These are phyloP conservation scores for Noctua janthe DNA, from an alignment of 2,888 invertebrate species.

Conservation along the genomic window DNA sequence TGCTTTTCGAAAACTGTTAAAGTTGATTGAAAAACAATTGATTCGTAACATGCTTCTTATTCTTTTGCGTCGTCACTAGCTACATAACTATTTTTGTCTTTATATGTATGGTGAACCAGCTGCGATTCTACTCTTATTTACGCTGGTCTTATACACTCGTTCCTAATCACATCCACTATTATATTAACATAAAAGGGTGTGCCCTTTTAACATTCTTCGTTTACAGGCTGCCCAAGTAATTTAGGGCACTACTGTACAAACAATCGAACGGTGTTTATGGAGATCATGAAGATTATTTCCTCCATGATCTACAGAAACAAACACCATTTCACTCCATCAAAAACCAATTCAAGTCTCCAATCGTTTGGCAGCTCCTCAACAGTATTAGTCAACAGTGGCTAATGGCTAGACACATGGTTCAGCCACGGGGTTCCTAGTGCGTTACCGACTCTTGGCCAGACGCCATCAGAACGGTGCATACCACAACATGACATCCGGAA, in stretches of 20 bases:
- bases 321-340: constrained; percentile 10
- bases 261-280: background rate
- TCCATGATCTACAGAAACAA: background rate
- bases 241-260: background rate
- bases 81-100: background rate
- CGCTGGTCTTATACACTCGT: background rate
- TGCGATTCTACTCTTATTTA: background rate
- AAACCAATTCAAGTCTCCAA: constrained; percentile 24
- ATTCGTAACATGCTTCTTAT: background rate
- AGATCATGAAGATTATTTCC: background rate
- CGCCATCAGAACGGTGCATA: constrained; percentile 57
- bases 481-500: constrained; percentile 62
- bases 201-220: background rate
- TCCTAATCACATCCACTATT: background rate
- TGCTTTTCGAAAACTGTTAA: background rate
- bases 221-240: background rate
- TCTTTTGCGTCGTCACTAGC: background rate
- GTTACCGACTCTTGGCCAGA: constrained; percentile 50
- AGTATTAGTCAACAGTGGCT: constrained; percentile 53
- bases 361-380: constrained; percentile 33
- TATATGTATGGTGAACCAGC: background rate
- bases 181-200: background rate
- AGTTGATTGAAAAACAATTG: background rate
- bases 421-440: constrained; percentile 52
- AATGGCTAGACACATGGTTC: constrained; percentile 51